These are phyloP conservation scores for Catostylus mosaicus DNA, from an alignment of 30 jellyfish, hydroid and myxozoan species.

Conservation along the genomic window DNA sequence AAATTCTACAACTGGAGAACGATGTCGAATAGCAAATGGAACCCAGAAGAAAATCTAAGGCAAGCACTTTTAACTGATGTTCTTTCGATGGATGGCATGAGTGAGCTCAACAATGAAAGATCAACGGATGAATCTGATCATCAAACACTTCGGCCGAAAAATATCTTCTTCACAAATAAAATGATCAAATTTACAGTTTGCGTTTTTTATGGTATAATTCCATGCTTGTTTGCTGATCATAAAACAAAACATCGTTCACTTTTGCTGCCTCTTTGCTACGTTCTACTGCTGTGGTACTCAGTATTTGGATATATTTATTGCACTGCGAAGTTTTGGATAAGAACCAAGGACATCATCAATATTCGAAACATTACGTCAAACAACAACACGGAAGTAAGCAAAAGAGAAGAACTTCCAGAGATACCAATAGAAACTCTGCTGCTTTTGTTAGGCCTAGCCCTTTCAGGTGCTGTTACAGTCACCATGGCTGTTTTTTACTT, in stretches of 20 bases:
- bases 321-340: slow-evolving; percentile 42
- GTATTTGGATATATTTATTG: slow-evolving; percentile 49
- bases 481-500: slow-evolving; percentile 46
- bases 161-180: slow-evolving; percentile 24
- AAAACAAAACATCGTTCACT: slow-evolving; percentile 7
- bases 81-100: not conserved
- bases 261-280: slow-evolving; percentile 4
- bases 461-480: slow-evolving; percentile 50
- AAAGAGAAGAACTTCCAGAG: slow-evolving; percentile 17
- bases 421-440: slow-evolving; percentile 32
- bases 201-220: slow-evolving; percentile 40
- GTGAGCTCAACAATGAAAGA: not conserved
- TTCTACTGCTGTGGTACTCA: slow-evolving; percentile 43
- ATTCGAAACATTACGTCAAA: not conserved
- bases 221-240: slow-evolving; percentile 22
- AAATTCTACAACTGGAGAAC: not conserved
- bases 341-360: not conserved
- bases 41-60: not conserved
- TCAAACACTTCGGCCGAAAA: not conserved
- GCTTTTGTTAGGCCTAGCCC: slow-evolving; percentile 44
- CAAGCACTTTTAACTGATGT: not conserved
- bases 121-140: not conserved
- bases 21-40: not conserved
- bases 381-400: not conserved
- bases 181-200: slow-evolving; percentile 39